These are phyloP conservation scores for Oncopodura yosiiana DNA, from an alignment of 1,140 invertebrate genomes.

Conservation along the genomic window DNA sequence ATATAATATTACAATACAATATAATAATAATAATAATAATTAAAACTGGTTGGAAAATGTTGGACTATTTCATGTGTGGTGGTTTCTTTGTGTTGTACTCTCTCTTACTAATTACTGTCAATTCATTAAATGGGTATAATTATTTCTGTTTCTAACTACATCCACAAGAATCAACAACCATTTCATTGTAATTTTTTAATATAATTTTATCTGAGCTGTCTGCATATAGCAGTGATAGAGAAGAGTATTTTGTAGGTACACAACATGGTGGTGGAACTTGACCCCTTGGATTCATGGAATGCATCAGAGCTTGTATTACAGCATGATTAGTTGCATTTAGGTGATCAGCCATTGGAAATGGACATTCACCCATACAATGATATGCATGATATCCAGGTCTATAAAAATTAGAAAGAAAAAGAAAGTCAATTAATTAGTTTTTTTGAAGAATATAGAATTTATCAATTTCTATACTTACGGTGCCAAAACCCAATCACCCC, in stretches of 20 bases:
- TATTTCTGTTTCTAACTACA: conserved; percentile 74
- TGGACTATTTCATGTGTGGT: too few relatives aligned
- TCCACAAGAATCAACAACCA: conserved; percentile 89
- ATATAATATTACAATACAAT: too few relatives aligned
- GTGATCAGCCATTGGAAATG: conserved; percentile 82
- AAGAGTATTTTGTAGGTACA: conserved; percentile 76
- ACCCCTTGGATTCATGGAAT: conserved; percentile 77
- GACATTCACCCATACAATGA: conserved; percentile 90
- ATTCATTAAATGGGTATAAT: too few relatives aligned
- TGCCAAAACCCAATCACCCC: conserved; percentile 99
- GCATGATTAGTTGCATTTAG: conserved; percentile 96
- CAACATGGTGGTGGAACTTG: conserved; percentile 86
- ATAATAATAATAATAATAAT: too few relatives aligned
- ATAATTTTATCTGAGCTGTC: conserved; percentile 88
- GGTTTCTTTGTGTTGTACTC: too few relatives aligned
- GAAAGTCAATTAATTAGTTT: too few relatives aligned
- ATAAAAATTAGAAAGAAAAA: too few relatives aligned
- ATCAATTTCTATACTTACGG: too few relatives aligned
- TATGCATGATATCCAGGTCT: conserved; percentile 88
- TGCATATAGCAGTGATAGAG: conserved; percentile 88
- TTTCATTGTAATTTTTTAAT: conserved; percentile 92
- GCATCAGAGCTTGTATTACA: conserved; percentile 91
- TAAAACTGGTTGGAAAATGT: too few relatives aligned
- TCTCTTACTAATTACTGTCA: too few relatives aligned
- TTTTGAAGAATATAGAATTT: too few relatives aligned